These are phyloP conservation scores for Stomorhina lunata DNA, from an alignment of 2,888 invertebrate species.

Conservation along the genomic window DNA sequence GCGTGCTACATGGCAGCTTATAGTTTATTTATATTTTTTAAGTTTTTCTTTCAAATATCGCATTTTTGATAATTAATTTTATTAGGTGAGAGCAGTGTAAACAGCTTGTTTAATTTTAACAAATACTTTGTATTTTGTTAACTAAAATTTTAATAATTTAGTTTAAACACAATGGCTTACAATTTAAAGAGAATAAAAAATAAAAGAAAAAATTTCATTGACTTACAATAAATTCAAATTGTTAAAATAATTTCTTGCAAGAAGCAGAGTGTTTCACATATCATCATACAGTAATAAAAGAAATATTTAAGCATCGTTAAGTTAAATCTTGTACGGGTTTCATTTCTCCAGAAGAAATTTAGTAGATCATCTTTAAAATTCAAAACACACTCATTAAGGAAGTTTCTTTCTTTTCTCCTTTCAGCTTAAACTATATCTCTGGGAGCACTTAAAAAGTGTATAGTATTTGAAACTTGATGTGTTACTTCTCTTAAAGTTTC, in stretches of 20 bases:
- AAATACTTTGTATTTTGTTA: constrained; percentile 59
- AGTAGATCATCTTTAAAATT: constrained; percentile 41
- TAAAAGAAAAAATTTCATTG: constrained; percentile 27
- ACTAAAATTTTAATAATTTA: constrained; percentile 11
- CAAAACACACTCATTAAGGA: background rate
- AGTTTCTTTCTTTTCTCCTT: background rate
- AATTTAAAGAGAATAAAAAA: constrained; percentile 29
- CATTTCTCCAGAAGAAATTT: constrained; percentile 25
- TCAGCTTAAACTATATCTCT: constrained; percentile 83
- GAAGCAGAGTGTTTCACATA: constrained; percentile 22
- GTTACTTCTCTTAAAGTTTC: constrained; percentile 84
- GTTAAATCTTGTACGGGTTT: constrained; percentile 25
- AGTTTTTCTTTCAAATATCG: constrained; percentile 28
- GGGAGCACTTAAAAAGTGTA: constrained; percentile 88
- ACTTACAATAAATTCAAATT: background rate
- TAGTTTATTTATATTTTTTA: constrained; percentile 24
- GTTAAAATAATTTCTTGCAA: constrained; percentile 10
- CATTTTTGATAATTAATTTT: constrained; percentile 32
- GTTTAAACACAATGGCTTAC: constrained; percentile 3
- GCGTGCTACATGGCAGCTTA: constrained; percentile 39
- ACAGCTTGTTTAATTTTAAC: constrained; percentile 37
- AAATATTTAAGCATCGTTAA: constrained; percentile 21
- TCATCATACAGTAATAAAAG: constrained; percentile 16
- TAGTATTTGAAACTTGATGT: constrained; percentile 88
- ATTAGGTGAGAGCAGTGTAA: constrained; percentile 36